Evolutionary conservation across 2,888 invertebrate species (phyloP).

Genomic region (Cinara cedri): DNA sequence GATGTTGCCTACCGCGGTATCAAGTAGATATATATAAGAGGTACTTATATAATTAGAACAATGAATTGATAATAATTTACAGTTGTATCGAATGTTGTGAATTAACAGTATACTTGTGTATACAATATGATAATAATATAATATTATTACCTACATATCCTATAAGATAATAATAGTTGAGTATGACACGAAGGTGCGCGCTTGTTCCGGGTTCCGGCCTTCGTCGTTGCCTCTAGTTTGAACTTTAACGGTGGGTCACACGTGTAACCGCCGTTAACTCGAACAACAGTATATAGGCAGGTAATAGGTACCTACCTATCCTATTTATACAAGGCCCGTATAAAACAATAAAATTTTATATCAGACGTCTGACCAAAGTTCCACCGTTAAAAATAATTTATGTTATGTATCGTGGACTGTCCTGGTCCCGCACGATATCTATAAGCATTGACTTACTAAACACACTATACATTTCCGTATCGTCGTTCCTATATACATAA

Average conservation of each 20-base stretch:
- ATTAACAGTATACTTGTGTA: too few species aligned
- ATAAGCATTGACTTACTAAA: background rate
- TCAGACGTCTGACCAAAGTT: background rate
- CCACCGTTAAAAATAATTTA: background rate
- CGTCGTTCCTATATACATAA: too few species aligned
- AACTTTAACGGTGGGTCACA: background rate
- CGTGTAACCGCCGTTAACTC: background rate
- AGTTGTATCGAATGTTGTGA: too few species aligned
- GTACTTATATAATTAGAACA: too few species aligned
- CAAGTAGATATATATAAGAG: too few species aligned
- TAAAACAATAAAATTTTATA: background rate
- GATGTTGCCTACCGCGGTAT: too few species aligned
- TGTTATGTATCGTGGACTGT: background rate
- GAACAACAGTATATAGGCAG: background rate
- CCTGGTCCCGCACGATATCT: too few species aligned
- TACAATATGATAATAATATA: too few species aligned
- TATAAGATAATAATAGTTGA: background rate
- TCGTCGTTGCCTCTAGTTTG: background rate
- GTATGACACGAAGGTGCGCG: background rate
- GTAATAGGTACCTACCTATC: background rate
- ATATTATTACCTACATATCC: too few species aligned
- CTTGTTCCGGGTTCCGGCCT: background rate
- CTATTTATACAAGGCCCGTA: background rate
- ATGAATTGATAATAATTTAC: too few species aligned
- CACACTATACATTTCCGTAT: background rate